Percentiles rank a stretch among this genome's conserved stretches.
phyloP scores from a whole-genome alignment of 2,113 vertebrate genomes.

The Dromas ardeola region DNA sequence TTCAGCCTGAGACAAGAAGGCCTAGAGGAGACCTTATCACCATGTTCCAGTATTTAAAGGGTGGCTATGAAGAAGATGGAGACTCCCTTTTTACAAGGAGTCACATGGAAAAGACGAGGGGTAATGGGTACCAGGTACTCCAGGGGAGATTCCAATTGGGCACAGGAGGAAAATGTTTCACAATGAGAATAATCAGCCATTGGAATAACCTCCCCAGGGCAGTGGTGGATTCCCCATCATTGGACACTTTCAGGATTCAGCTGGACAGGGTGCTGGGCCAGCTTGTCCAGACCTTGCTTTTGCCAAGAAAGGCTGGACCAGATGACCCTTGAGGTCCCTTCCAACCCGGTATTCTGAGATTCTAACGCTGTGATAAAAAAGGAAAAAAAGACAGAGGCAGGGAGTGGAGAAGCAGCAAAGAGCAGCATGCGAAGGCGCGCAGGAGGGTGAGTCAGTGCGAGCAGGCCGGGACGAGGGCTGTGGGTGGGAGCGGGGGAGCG shows the following conservation, averaged over 20 bases:
- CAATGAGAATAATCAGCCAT: neutral
- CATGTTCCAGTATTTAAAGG: neutral
- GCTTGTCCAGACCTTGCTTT: neutral
- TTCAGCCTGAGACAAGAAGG: neutral
- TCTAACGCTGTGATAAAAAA: neutral
- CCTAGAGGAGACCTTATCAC: neutral
- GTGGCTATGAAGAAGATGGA: neutral
- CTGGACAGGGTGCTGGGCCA: neutral
- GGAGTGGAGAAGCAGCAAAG: neutral
- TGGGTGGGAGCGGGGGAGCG: neutral
- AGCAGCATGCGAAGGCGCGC: neutral
- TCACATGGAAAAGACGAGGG: neutral
- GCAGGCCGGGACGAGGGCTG: neutral
- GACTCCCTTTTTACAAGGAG: neutral
- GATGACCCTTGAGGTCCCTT: neutral
- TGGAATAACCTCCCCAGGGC: neutral
- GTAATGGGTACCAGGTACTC: neutral
- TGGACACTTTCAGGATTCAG: neutral
- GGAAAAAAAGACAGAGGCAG: neutral
- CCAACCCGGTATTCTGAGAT: neutral
- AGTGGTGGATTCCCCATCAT: neutral
- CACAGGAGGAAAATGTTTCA: neutral
- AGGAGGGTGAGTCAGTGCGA: conserved; percentile 51
- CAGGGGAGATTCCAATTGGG: neutral
- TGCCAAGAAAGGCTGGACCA: neutral